Base-by-base conservation (phyloP, 2,797 vertebrate genomes). In the Orientallactaga sibirica region DNA sequence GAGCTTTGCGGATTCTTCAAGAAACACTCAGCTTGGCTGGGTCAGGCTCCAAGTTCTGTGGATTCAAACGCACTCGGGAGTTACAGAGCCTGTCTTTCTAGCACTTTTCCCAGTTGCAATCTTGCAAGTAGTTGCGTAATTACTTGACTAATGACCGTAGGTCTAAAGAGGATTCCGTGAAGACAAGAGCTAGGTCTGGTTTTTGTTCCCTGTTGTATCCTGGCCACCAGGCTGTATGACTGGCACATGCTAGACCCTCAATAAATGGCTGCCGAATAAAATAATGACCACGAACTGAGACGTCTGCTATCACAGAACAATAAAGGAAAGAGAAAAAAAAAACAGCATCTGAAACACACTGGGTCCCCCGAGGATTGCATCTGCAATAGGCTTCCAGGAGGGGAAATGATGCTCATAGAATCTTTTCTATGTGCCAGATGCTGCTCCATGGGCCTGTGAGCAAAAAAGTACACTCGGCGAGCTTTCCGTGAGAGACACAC, bases 1-100 rank as follows among this genome's bases (percentile, higher is more conserved):
- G 61, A 68, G 27, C 25, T 67, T n/a, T 62, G 85, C 86, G 75
- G 55, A 92, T 96, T 88, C 86, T 86, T 83, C n/a, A 86, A 82
- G 82, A 95, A 48, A 25, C 61, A 75, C 22, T 4, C 25, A 25
- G 12, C 77, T 79, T 88, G 90, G 85, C 27, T 94, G 71, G 82
- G 88, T 94, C 43, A 75, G 71, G 79, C 14, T 29, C 79, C 27
- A 73, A 37, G 55, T 61, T 70, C 55, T 19, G 14, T 25, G 6
- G 25, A 75, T 66, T 89, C 8, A 73, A 71, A 61, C 41, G 12
- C 14, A 77, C 48, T 16, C 58, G 62, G 14, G 43, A 52, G 6
- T 37, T 41, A 5, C 2, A n/a, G 29, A 79, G 29, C 2, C 29
- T 81, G 12, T 71, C 75, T 86, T n/a, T 88, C 80, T 27, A 61